Percentiles rank a stretch among this genome's conserved stretches.
phyloP scores from a whole-genome alignment of 2,797 vertebrate species.

The Cyprinodon diabolis region DNA sequence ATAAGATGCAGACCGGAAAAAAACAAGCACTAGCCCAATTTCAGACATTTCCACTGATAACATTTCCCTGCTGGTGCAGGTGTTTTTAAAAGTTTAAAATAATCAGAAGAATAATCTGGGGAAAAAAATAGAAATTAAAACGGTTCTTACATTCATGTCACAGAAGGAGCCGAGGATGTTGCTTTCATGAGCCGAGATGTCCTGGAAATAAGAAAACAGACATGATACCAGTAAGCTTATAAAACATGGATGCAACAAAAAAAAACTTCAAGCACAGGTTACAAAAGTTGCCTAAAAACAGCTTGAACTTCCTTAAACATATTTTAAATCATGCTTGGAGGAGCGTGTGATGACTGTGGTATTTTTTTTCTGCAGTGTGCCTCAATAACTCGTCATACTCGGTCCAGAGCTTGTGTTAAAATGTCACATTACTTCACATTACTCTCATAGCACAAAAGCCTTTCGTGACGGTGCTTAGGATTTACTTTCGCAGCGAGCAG shows the following conservation, averaged over 20 bases:
- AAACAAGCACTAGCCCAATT: neutral
- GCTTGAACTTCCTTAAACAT: neutral
- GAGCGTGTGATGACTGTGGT: too few relatives aligned
- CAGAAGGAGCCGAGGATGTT: slow-evolving; percentile 99
- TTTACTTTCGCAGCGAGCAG: too few relatives aligned
- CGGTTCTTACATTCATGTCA: slow-evolving; percentile 97
- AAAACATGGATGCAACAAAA: neutral
- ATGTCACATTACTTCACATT: too few relatives aligned
- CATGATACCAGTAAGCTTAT: neutral
- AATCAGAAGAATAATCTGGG: neutral
- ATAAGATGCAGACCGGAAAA: neutral
- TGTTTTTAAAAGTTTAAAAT: neutral
- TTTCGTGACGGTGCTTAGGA: too few relatives aligned
- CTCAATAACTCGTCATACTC: too few relatives aligned
- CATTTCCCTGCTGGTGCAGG: too few relatives aligned
- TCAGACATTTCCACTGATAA: neutral
- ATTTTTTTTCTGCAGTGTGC: too few relatives aligned
- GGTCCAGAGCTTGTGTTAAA: too few relatives aligned
- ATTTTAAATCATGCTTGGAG: neutral
- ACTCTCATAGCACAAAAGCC: too few relatives aligned
- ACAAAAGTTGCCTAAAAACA: neutral
- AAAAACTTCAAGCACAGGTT: neutral
- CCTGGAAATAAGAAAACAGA: slow-evolving; percentile 73
- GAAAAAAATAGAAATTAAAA: neutral
- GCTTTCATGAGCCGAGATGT: slow-evolving; percentile 98